These are phyloP conservation scores for Brachyrhaphis roseni DNA, from an alignment of 2,797 vertebrate species.

Conservation along the genomic window DNA sequence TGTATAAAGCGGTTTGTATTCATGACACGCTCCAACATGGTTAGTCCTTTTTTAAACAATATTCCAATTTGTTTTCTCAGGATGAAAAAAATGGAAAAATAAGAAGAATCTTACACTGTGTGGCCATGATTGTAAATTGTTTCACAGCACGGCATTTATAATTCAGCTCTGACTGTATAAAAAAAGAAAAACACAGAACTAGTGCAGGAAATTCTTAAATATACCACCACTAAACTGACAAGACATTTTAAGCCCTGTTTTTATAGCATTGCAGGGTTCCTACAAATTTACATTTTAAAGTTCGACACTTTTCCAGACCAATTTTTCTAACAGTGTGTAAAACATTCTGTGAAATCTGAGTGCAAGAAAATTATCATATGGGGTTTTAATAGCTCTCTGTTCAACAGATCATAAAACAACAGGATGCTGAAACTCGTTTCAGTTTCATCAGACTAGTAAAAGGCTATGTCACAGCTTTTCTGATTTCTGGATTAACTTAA, in stretches of 20 bases:
- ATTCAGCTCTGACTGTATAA: constrained; percentile 20
- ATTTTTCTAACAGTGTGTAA: neutral
- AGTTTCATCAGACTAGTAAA: neutral
- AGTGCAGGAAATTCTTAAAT: constrained; percentile 11
- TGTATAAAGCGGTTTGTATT: constrained; percentile 56
- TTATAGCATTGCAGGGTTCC: neutral
- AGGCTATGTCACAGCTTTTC: neutral
- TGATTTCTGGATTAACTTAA: neutral
- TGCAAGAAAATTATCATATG: neutral
- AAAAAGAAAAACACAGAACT: constrained; percentile 13
- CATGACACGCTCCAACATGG: constrained; percentile 31
- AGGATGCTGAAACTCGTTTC: neutral
- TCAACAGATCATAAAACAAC: neutral
- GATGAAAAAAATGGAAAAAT: constrained; percentile 25
- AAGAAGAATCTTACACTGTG: constrained; percentile 16
- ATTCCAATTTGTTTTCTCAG: constrained; percentile 51
- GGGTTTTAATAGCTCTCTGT: neutral
- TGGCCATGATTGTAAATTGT: constrained; percentile 37
- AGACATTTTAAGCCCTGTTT: constrained; percentile 8
- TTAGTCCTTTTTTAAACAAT: constrained; percentile 51
- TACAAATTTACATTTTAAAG: neutral
- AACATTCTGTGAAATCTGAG: neutral
- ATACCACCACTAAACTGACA: neutral
- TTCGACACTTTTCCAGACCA: neutral
- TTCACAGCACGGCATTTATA: constrained; percentile 27